These are phyloP conservation scores for Sclerodermus sp. DNA, from an alignment of 2,888 invertebrate genomes.

Conservation along the genomic window DNA sequence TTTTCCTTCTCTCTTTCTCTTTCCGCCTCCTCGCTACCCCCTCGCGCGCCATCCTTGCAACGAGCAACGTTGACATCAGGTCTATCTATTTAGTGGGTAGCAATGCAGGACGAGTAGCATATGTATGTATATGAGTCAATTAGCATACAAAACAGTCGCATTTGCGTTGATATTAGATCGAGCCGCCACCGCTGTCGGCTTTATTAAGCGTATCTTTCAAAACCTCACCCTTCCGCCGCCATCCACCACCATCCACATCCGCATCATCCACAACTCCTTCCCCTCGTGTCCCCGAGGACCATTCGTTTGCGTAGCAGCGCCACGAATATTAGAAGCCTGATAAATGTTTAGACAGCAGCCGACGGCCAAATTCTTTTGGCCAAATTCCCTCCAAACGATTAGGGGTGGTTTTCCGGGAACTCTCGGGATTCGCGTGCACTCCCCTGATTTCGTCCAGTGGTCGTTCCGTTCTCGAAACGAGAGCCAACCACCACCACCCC, in stretches of 20 bases:
- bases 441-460: too few species aligned
- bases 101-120: conserved; percentile 28
- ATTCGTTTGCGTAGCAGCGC: neutral
- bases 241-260: neutral
- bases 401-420: too few species aligned
- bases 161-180: conserved; percentile 43
- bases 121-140: conserved; percentile 42
- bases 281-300: neutral
- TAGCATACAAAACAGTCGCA: conserved; percentile 45
- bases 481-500: too few species aligned
- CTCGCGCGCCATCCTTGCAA: too few species aligned
- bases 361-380: too few species aligned
- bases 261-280: neutral
- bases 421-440: too few species aligned
- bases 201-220: conserved; percentile 28
- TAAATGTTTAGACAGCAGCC: too few species aligned
- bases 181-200: neutral
- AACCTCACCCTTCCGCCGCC: conserved; percentile 2
- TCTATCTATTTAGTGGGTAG: conserved; percentile 33
- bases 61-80: conserved; percentile 8
- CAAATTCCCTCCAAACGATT: too few species aligned
- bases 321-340: too few species aligned
- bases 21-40: too few species aligned
- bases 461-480: too few species aligned
- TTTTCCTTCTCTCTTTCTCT: too few species aligned